Base-by-base conservation (phyloP, 2,113 vertebrate genomes). In the Lethenteron camtschaticum region DNA sequence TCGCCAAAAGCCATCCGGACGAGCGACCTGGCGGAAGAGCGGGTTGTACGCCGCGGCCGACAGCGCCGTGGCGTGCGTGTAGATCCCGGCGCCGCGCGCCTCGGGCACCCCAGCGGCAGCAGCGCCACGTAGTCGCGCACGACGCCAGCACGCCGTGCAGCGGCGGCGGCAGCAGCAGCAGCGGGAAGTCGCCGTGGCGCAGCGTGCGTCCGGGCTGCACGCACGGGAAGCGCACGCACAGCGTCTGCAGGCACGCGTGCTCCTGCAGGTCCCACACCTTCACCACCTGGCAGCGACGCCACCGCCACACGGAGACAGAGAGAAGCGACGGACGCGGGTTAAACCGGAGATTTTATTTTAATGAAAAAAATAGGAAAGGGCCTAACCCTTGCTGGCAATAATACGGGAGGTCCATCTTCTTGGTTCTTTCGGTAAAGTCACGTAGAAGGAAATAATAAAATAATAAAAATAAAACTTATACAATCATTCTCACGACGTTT, bases 111-210 rank as follows among this genome's bases (percentile, higher is more conserved):
- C 66, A 78, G 75, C 13, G 5, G 55, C 71, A 81, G 72, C 73
- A 78, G 56, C 3, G 70, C 71, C 41, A 76, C 70, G 60, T 74
- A 77, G 55, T 80, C 78, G 73, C 75, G 18, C 78, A 78, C 9
- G 71, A 75, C 71, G 79, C 74, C 24, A 74, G 70, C n/a, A 74
- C 76, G 56, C 75, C 70, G 14, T 73, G 74, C 69, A 69, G 63
- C 24, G 56, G 18, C 1, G 70, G 57, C n/a, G 41, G 56, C 13
- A 71, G 55, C 71, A 78, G 24, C 56, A 79, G 68, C 68, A 81
- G 76, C 10, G 77, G 78, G 72, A 81, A 75, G 57, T 73, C 73
- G 11, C 79, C 79, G 1, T 81, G 78, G 68, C 84, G 76, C 4
- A 71, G 72, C 13, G 75, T 66, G 55, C 58, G 71, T 7, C 73